phyloP scores from a whole-genome alignment of 2,797 vertebrate genomes.

The Vespertilio murinus region DNA sequence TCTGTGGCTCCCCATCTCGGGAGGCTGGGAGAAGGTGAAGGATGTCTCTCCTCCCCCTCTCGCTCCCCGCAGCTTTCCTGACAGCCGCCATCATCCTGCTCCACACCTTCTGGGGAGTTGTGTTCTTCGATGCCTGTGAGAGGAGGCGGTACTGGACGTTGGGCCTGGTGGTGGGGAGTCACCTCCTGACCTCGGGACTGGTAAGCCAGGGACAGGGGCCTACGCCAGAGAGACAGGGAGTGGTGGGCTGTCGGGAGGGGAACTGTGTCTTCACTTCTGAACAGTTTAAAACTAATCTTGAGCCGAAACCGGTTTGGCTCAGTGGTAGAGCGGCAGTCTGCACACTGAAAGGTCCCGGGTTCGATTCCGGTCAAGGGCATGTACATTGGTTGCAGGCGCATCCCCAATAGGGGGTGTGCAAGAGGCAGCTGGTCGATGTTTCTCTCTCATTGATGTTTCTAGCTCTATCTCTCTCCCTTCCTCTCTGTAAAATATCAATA shows the following conservation, averaged over 20 bases:
- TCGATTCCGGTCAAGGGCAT: too few relatives aligned
- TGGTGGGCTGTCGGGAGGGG: not conserved
- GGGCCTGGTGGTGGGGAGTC: slow-evolving; percentile 83
- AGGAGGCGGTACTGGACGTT: slow-evolving; percentile 78
- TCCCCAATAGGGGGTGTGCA: too few relatives aligned
- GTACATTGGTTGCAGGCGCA: too few relatives aligned
- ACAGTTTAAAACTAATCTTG: not conserved
- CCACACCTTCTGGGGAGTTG: slow-evolving; percentile 87
- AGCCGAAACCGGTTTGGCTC: too few relatives aligned
- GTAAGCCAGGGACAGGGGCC: slow-evolving; percentile 77
- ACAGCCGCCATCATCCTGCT: slow-evolving; percentile 86
- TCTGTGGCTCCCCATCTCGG: slow-evolving; percentile 35
- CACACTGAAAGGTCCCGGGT: too few relatives aligned
- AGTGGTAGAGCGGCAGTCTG: too few relatives aligned
- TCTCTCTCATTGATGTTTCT: too few relatives aligned
- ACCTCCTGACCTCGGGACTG: slow-evolving; percentile 85
- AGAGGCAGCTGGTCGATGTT: too few relatives aligned
- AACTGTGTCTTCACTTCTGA: not conserved
- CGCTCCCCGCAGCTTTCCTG: slow-evolving; percentile 82
- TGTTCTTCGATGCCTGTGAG: slow-evolving; percentile 87
- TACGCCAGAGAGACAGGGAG: not conserved
- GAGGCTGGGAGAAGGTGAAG: slow-evolving; percentile 47
- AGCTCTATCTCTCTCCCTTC: too few relatives aligned
- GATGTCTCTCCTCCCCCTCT: slow-evolving; percentile 37
- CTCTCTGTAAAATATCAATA: too few relatives aligned